Conservation (phyloP, 2,888 invertebrate species). For the Megastigmus dorsalis region DNA sequence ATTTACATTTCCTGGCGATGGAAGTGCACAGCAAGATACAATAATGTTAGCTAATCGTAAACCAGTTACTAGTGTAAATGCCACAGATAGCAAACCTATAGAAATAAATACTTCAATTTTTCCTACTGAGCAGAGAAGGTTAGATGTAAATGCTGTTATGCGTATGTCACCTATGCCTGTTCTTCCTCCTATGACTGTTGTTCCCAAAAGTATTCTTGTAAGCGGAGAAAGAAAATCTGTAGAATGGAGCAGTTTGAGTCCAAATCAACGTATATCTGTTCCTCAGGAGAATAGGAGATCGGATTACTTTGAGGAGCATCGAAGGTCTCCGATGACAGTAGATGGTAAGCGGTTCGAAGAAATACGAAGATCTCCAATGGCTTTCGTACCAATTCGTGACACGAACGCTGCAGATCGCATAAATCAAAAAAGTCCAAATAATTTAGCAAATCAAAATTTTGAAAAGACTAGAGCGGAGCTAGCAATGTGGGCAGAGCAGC, state of each 20-base stretch:
- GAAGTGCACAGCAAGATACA: constrained; percentile 55
- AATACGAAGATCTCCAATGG: constrained; percentile 70
- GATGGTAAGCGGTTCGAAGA: constrained; percentile 70
- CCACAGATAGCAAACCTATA: constrained; percentile 63
- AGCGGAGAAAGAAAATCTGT: constrained; percentile 66
- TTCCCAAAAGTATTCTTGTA: constrained; percentile 51
- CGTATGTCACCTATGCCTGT: constrained; percentile 69
- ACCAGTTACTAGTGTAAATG: constrained; percentile 53
- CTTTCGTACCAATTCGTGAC: constrained; percentile 70
- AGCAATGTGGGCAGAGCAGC: constrained; percentile 72
- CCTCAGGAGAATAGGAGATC: constrained; percentile 69
- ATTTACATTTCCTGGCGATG: constrained; percentile 69
- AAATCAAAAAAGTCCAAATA: constrained; percentile 69
- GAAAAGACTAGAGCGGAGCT: constrained; percentile 72
- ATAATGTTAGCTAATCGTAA: constrained; percentile 62
- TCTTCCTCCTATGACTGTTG: constrained; percentile 49
- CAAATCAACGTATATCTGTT: constrained; percentile 67
- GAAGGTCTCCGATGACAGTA: constrained; percentile 69
- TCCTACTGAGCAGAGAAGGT: constrained; percentile 65
- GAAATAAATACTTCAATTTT: constrained; percentile 64
- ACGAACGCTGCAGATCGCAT: constrained; percentile 64
- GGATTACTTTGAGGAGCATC: constrained; percentile 72
- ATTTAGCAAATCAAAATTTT: constrained; percentile 68
- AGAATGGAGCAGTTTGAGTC: constrained; percentile 69
- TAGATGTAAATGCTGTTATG: constrained; percentile 61